Evolutionary conservation across 1,140 invertebrate species (phyloP).

Genomic region (Parasteatoda tepidariorum): DNA sequence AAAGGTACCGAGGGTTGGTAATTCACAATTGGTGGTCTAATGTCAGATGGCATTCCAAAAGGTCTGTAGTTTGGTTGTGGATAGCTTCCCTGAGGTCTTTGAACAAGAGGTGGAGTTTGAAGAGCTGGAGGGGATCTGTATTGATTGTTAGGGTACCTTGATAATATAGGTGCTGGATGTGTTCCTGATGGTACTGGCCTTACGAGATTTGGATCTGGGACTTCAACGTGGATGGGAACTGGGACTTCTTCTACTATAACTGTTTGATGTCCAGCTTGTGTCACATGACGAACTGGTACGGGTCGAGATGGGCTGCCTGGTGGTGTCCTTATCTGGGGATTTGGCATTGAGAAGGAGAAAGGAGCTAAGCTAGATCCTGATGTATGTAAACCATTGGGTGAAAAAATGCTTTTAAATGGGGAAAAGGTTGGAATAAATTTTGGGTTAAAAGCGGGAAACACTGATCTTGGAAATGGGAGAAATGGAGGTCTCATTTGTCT

Average conservation of each 20-base stretch:
- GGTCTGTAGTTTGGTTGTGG: conserved; percentile 12
- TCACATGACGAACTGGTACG: conserved; percentile 32
- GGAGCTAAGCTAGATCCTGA: conserved; percentile 10
- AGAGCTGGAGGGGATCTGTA: conserved; percentile 23
- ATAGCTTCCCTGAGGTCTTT: conserved; percentile 31
- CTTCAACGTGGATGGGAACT: conserved; percentile 41
- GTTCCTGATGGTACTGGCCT: conserved; percentile 12
- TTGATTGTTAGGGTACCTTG: conserved; percentile 5
- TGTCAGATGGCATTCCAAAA: conserved; percentile 28
- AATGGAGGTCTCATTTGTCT: conserved; percentile 27
- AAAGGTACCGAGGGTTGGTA: conserved; percentile 13
- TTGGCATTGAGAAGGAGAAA: conserved; percentile 17
- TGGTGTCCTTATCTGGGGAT: neutral
- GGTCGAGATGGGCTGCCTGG: neutral
- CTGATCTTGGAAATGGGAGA: conserved; percentile 40
- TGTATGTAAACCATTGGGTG: neutral
- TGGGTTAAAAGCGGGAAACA: conserved; percentile 43
- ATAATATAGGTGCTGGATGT: neutral
- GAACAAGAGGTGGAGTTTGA: conserved; percentile 26
- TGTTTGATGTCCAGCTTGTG: conserved; percentile 35
- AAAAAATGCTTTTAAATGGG: conserved; percentile 37
- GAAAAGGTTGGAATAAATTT: conserved; percentile 50
- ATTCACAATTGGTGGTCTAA: conserved; percentile 17
- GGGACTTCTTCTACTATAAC: conserved; percentile 51
- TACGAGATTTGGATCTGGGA: conserved; percentile 31